Evolutionary conservation across 1,140 invertebrate species (phyloP), one percentile per base, ranked within the genome.

Genomic region (Caenorhabditis tropicalis): DNA sequence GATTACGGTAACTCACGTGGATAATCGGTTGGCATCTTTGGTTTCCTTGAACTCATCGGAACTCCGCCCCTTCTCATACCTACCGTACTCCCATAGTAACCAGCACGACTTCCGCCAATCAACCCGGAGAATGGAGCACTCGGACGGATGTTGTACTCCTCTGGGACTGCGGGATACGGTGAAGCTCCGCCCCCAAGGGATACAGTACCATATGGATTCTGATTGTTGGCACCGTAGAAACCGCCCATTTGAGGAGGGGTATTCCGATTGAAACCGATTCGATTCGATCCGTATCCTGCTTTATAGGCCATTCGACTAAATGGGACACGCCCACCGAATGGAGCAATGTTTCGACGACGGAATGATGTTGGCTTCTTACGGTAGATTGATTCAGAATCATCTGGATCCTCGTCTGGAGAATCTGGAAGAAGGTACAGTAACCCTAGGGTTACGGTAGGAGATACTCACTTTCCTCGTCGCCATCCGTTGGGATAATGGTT

Each of bases 281-380:
- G 51, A 48, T 84, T 84, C 4, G 48, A 56, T 27, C 83, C 83
- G 31, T 84, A 84, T 1, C 83, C 83, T 6, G 65, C 16, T 39
- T 65, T 79, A 60, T 84, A 84, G 33, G 70, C 31, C 83, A 84
- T 84, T 33, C 46, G 9, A 27, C 74, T 79, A 29, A 84, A 84
- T 7, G 70, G 83, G 10, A 74, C 65, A 10, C 65, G 65, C 3
- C 27, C 65, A 19, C 58, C 58, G 21, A 43, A 74, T 43, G 65
- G 65, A 43, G 65, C 36, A 74, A 74, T 74, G 21, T 74, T 74
- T 24, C 65, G 79, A 56, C 36, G 21, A n/a, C 33, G 46, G 27
- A 79, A 43, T 39, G 33, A 43, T 56, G 74, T 16, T 6, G 29
- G 16, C 7, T 58, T 48, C 58, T 74, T 84, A 19, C 27, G 46